These are phyloP conservation scores for Galagoides demidoff DNA, from an alignment of 2,797 vertebrate species.

Conservation along the genomic window DNA sequence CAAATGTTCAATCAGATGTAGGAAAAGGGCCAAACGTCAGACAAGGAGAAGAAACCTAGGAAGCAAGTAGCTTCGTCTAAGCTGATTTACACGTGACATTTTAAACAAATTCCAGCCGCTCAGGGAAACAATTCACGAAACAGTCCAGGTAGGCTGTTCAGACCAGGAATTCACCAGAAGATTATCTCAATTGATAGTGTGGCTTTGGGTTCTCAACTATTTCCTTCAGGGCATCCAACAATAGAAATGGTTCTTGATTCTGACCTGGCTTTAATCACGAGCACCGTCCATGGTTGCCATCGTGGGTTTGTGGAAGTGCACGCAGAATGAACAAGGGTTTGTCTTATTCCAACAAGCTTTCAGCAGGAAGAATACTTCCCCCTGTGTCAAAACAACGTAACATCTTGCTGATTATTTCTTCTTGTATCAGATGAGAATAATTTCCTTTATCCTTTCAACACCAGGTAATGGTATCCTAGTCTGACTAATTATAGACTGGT, in stretches of 20 bases:
- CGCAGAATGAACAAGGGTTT: not conserved
- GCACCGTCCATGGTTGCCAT: not conserved
- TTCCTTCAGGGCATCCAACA: slow-evolving; percentile 8
- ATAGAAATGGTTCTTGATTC: not conserved
- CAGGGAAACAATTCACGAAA: not conserved
- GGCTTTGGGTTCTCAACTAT: not conserved
- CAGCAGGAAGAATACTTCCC: not conserved
- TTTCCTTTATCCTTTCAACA: not conserved
- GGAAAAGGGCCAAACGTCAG: slow-evolving; percentile 27
- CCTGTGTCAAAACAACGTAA: not conserved
- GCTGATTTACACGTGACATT: not conserved
- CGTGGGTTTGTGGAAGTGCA: not conserved
- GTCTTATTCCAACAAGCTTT: not conserved
- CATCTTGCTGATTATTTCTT: not conserved
- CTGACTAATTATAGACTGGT: not conserved
- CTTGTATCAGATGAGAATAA: not conserved
- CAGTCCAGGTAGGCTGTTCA: not conserved
- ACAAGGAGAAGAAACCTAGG: not conserved
- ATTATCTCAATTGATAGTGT: not conserved
- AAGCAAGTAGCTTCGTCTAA: not conserved
- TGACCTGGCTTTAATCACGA: not conserved
- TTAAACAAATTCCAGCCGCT: not conserved
- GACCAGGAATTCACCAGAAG: not conserved
- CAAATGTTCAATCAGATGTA: not conserved
- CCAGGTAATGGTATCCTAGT: not conserved